Percentiles rank a stretch among this genome's conserved stretches.
phyloP scores from a whole-genome alignment of 37 sponge, comb jelly and placozoan species.

The Haliclona indistincta region DNA sequence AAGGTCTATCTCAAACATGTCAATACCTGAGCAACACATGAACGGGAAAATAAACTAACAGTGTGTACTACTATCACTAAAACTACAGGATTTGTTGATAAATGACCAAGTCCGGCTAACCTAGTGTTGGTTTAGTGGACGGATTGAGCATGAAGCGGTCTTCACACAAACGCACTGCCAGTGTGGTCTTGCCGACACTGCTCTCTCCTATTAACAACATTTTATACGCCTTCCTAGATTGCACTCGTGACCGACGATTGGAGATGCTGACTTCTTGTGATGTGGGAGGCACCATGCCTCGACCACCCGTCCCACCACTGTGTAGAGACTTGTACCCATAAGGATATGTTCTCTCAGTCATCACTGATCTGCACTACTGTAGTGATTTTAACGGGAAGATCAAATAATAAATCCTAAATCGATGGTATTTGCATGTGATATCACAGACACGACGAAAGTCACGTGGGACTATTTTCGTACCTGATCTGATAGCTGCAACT shows the following conservation, averaged over 20 bases:
- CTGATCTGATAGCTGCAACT: no score
- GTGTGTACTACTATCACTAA: background rate
- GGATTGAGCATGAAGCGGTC: constrained; percentile 64
- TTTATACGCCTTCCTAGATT: constrained; percentile 15
- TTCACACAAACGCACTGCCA: constrained; percentile 64
- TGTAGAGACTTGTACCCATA: constrained; percentile 2
- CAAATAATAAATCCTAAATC: no score
- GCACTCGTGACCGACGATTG: background rate
- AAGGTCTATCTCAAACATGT: constrained; percentile 75
- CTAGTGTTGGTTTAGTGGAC: no score
- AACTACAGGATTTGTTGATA: background rate
- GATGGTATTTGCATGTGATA: no score
- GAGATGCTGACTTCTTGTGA: background rate
- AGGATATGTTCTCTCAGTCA: background rate
- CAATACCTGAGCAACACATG: constrained; percentile 38
- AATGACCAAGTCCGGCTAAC: background rate
- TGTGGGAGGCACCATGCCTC: background rate
- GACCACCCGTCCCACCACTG: background rate
- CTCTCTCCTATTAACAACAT: constrained; percentile 70
- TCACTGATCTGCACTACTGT: background rate
- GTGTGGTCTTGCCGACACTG: constrained; percentile 74
- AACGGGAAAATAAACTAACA: background rate
- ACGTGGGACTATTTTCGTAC: no score
- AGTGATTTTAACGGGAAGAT: no score
- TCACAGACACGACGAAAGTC: no score